A percentile compares a stretch with the other conserved stretches of the same genome.
Evolutionary conservation across 1,140 invertebrate species (phyloP).

Genomic region (Drosophila kohkoa): DNA sequence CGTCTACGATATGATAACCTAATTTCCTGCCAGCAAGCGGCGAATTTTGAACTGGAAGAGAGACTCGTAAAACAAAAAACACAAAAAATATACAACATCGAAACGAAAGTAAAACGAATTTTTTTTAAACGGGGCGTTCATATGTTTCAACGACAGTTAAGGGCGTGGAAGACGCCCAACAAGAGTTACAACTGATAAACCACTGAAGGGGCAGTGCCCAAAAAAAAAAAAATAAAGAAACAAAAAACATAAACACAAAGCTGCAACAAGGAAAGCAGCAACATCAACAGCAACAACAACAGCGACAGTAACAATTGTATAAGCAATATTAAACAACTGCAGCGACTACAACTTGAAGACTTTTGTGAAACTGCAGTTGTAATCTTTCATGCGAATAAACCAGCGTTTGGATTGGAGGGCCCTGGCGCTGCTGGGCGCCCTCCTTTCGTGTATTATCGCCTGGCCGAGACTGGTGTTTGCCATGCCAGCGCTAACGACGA

Average conservation of each 20-base stretch:
- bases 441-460: conserved; percentile 78
- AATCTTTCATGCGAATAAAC: conserved; percentile 84
- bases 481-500: conserved; percentile 65
- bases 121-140: conserved; percentile 59
- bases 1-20: conserved; percentile 83
- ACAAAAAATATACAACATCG: conserved; percentile 35
- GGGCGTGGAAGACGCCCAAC: conserved; percentile 65
- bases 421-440: conserved; percentile 85
- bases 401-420: conserved; percentile 84
- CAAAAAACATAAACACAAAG: conserved; percentile 20
- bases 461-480: conserved; percentile 74
- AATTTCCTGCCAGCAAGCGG: conserved; percentile 62
- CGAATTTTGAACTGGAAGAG: conserved; percentile 40
- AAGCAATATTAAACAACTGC: conserved; percentile 12
- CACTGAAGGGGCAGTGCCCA: conserved; percentile 40
- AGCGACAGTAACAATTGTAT: conserved; percentile 30
- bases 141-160: conserved; percentile 72
- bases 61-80: conserved; percentile 35
- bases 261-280: conserved; percentile 8
- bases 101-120: conserved; percentile 71
- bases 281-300: conserved; percentile 6
- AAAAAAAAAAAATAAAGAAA: conserved; percentile 41
- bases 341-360: conserved; percentile 15
- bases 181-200: conserved; percentile 45
- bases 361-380: conserved; percentile 65